Conservation (phyloP, 2,113 vertebrate genomes). For the Sterrhoptilus dennistouni region DNA sequence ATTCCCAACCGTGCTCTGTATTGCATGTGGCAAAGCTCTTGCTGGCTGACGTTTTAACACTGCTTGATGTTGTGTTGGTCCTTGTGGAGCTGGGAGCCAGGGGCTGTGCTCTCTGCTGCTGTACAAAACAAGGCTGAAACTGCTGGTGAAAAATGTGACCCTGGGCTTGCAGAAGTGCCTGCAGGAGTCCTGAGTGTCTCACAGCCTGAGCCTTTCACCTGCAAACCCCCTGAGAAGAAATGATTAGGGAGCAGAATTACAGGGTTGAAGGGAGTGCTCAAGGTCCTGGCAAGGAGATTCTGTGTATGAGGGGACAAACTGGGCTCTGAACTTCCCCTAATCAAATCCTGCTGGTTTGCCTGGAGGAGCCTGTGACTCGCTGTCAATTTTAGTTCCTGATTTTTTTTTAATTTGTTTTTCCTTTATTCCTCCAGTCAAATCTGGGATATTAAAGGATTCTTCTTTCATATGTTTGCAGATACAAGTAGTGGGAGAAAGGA, state of each 20-base stretch:
- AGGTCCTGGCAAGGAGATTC: neutral
- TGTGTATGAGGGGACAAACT: rapidly evolving
- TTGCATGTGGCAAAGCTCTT: neutral
- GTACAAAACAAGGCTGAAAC: neutral
- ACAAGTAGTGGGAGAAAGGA: neutral
- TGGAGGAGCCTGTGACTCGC: rapidly evolving
- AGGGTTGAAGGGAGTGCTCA: neutral
- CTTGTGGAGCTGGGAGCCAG: neutral
- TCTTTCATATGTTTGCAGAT: rapidly evolving
- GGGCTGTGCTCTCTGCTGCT: neutral
- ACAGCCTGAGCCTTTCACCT: neutral
- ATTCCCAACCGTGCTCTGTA: neutral
- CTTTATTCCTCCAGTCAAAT: neutral
- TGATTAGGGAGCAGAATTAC: neutral
- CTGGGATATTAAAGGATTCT: neutral
- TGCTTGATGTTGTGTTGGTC: neutral
- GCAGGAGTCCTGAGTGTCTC: neutral
- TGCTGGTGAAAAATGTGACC: neutral
- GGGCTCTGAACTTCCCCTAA: neutral
- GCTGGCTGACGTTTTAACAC: neutral
- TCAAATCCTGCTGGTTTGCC: neutral
- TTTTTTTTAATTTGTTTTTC: neutral
- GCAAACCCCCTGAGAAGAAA: neutral
- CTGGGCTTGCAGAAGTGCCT: neutral
- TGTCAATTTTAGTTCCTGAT: neutral